Percentiles rank a stretch among this genome's conserved stretches.
phyloP scores from a whole-genome alignment of 2,888 invertebrate species.

The Polylopha cassiicola region DNA sequence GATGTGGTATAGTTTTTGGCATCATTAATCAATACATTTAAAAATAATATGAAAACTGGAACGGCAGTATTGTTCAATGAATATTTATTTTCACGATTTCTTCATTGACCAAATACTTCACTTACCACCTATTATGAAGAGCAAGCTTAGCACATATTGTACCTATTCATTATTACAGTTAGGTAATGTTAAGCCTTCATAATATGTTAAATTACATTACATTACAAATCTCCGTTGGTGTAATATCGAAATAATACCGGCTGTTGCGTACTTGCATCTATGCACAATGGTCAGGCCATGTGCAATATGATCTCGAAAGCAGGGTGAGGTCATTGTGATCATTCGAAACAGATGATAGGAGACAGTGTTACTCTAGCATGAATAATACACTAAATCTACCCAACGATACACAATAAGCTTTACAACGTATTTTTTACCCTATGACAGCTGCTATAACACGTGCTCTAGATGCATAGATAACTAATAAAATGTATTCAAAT shows the following conservation, averaged over 20 bases:
- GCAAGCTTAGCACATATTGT: too few species aligned
- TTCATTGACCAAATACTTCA: too few species aligned
- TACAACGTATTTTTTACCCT: slow-evolving; percentile 48
- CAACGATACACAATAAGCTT: slow-evolving; percentile 44
- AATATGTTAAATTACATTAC: too few species aligned
- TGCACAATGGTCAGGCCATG: slow-evolving; percentile 27
- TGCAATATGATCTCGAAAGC: slow-evolving; percentile 24
- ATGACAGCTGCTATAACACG: slow-evolving; percentile 52
- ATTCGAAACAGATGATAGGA: slow-evolving; percentile 49
- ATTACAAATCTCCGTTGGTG: too few species aligned
- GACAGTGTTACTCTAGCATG: slow-evolving; percentile 47
- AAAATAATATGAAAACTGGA: too few species aligned
- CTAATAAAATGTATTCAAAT: slow-evolving; percentile 25
- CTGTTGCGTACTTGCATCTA: slow-evolving; percentile 21
- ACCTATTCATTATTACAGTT: too few species aligned
- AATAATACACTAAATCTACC: slow-evolving; percentile 43
- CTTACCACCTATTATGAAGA: too few species aligned
- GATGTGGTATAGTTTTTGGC: too few species aligned
- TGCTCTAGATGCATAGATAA: slow-evolving; percentile 23
- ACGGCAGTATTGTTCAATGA: too few species aligned
- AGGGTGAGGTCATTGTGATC: slow-evolving; percentile 33
- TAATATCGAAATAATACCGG: not conserved
- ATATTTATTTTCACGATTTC: too few species aligned
- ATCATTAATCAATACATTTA: too few species aligned
- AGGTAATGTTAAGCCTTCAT: too few species aligned